Percentiles rank a stretch among this genome's conserved stretches.
Conservation (phyloP, 2,888 invertebrate genomes). For the Epirrhoe tristata region DNA sequence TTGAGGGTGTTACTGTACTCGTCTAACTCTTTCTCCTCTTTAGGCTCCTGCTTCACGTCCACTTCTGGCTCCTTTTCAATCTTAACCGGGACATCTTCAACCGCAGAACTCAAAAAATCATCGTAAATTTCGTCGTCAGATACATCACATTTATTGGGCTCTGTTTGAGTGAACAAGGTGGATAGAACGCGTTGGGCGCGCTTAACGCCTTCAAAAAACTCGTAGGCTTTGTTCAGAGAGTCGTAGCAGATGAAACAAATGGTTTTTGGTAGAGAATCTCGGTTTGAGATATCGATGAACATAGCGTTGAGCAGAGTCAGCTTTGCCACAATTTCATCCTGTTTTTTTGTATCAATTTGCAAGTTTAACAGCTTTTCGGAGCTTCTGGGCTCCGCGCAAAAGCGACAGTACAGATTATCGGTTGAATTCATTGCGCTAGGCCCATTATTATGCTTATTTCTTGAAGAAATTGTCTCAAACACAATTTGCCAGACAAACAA, state of each 20-base stretch:
- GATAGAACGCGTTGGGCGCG: conserved; percentile 62
- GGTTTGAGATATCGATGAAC: conserved; percentile 66
- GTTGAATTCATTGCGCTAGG: conserved; percentile 52
- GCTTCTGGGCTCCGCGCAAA: conserved; percentile 69
- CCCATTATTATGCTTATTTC: conserved; percentile 22
- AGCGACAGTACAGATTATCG: conserved; percentile 65
- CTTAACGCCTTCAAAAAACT: conserved; percentile 66
- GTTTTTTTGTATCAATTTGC: conserved; percentile 56
- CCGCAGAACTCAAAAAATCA: conserved; percentile 53
- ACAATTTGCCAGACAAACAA: conserved; percentile 17
- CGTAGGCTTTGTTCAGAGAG: conserved; percentile 67
- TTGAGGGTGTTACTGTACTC: conserved; percentile 50
- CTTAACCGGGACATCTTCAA: conserved; percentile 49
- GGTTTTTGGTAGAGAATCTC: conserved; percentile 66
- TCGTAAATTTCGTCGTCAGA: conserved; percentile 69
- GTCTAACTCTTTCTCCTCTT: conserved; percentile 59
- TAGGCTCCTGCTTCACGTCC: conserved; percentile 66
- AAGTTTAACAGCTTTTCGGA: conserved; percentile 64
- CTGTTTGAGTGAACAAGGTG: conserved; percentile 51
- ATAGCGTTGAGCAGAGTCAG: conserved; percentile 69
- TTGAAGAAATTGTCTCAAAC: conserved; percentile 5
- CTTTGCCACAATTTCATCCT: conserved; percentile 61
- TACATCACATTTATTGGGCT: conserved; percentile 51
- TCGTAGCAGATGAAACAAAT: conserved; percentile 74
- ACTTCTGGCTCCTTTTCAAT: conserved; percentile 32